A percentile compares a stretch with the other conserved stretches of the same genome.
Evolutionary conservation across 1,140 invertebrate species (phyloP).

Genomic region (Drosophila nannoptera): DNA sequence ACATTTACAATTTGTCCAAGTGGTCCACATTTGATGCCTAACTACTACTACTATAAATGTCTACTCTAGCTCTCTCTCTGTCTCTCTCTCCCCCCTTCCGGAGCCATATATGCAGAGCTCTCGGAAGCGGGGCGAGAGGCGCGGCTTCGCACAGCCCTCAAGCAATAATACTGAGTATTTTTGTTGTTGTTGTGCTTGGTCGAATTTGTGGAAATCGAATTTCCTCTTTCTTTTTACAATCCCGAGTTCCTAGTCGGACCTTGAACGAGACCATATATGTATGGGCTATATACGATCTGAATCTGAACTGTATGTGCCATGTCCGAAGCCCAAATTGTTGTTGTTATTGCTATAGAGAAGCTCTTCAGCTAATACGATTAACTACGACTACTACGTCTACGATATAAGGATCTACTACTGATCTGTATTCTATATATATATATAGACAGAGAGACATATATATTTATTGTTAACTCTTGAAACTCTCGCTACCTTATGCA

Average conservation of each 20-base stretch:
- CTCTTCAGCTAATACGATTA: conserved; percentile 55
- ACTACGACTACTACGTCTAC: conserved; percentile 60
- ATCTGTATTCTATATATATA: too few relatives aligned
- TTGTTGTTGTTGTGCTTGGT: conserved; percentile 49
- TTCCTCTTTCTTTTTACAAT: conserved; percentile 27
- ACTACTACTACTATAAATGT: conserved; percentile 13
- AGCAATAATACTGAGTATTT: conserved; percentile 76
- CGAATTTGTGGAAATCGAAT: conserved; percentile 56
- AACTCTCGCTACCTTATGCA: conserved; percentile 67
- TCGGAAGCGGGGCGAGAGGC: conserved; percentile 5
- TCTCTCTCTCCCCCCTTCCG: too few relatives aligned
- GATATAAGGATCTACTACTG: conserved; percentile 2
- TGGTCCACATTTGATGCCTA: conserved; percentile 66
- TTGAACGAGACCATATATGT: conserved; percentile 19
- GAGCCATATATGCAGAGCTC: conserved; percentile 3
- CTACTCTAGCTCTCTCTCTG: conserved; percentile 1
- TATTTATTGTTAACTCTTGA: conserved; percentile 55
- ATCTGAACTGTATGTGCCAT: conserved; percentile 74
- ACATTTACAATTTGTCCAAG: conserved; percentile 46
- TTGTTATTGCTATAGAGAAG: conserved; percentile 55
- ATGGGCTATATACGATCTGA: conserved; percentile 46
- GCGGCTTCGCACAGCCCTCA: conserved; percentile 53
- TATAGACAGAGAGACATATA: conserved; percentile 5
- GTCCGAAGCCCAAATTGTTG: conserved; percentile 70
- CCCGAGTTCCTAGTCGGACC: conserved; percentile 32